A percentile compares a stretch with the other conserved stretches of the same genome.
Conservation (phyloP, 2,797 vertebrate species). For the Acanthurus lineatus region DNA sequence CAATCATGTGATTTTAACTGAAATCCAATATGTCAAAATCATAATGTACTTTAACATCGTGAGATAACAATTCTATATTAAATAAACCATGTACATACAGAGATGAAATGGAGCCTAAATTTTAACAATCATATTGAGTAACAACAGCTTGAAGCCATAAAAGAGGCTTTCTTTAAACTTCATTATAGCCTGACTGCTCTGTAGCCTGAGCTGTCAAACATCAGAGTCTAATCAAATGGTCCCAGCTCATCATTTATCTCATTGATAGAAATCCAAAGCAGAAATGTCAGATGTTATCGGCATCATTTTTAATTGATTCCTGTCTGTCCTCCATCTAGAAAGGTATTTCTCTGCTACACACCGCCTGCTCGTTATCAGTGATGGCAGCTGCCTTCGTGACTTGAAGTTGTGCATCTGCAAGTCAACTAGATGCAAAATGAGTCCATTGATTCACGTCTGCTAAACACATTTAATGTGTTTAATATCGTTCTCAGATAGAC, state of each 20-base stretch:
- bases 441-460: constrained; percentile 22
- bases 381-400: constrained; percentile 26
- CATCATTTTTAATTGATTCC: constrained; percentile 71
- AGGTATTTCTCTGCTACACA: constrained; percentile 41
- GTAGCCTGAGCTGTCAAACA: constrained; percentile 43
- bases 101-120: not conserved
- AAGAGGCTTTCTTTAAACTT: not conserved
- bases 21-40: not conserved
- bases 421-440: constrained; percentile 42
- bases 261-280: constrained; percentile 69
- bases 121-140: not conserved
- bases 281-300: constrained; percentile 73
- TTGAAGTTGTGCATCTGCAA: constrained; percentile 25
- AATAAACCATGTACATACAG: not conserved
- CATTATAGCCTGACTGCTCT: not conserved
- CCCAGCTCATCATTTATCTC: constrained; percentile 58
- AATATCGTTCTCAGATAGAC: not conserved
- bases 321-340: constrained; percentile 41
- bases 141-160: not conserved
- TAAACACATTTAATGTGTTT: constrained; percentile 29
- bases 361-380: constrained; percentile 16
- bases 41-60: not conserved
- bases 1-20: not conserved
- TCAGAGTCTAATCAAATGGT: constrained; percentile 55
- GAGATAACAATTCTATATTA: not conserved